Base-by-base conservation (phyloP, 2,888 invertebrate species). In the Epinotia bilunana region DNA sequence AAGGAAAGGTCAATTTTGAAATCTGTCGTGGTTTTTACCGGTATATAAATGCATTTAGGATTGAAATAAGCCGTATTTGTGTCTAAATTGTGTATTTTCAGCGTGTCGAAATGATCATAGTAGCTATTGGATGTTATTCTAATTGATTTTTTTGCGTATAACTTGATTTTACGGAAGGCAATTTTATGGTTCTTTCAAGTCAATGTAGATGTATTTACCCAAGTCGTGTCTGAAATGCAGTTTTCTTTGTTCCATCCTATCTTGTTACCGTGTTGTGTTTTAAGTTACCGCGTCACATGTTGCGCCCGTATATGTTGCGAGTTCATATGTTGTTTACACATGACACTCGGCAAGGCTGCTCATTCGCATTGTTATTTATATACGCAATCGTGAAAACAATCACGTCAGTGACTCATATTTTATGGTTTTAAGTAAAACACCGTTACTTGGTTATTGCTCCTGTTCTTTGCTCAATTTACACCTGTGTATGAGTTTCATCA, bases 21-120 rank as follows among this genome's bases (percentile, higher is more conserved):
- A 81, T 81, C 85, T 84, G 83, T 88, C 87, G 83, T 83, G 83
- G 78, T 78, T 79, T 85, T 83, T 80, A 88, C 91, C 91, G 91
- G 90, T 82, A 83, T 80, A 82, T 83, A 82, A 82, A 80, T 71
- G 28, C 74, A 80, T 73, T 77, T 79, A 77, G 78, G 23, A 49
- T 58, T 63, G 71, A 55, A 69, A 72, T 70, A 69, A 80, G 79
- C 75, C 78, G 77, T 79, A 74, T 77, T 80, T 78, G 81, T 79
- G 79, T 82, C 82, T 80, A 78, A 80, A 84, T 84, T 81, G 76
- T 70, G 76, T 76, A 77, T 74, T 74, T 78, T 76, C 79, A 79
- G 78, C 79, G 73, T 78, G 76, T 80, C 86, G 79, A 85, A 85
- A 84, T 82, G 83, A 85, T 80, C 80, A 81, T 83, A 77, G 79